Evolutionary conservation across 2,797 vertebrate genomes (phyloP).

Genomic region (Sebastes umbrosus): DNA sequence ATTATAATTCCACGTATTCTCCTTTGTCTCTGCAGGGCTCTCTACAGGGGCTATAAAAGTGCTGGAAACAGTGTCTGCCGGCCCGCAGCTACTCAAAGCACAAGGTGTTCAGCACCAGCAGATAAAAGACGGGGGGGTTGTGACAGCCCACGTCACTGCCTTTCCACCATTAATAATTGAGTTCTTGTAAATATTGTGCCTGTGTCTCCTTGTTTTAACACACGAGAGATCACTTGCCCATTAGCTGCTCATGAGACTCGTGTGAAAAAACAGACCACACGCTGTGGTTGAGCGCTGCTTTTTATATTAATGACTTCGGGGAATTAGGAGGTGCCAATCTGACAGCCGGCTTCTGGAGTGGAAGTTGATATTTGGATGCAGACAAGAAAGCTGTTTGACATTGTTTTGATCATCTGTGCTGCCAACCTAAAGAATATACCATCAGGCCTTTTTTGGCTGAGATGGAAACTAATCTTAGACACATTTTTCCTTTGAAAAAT

Average conservation of each 20-base stretch:
- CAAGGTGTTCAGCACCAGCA: slow-evolving; percentile 26
- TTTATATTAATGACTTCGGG: slow-evolving; percentile 43
- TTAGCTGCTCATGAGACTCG: slow-evolving; percentile 68
- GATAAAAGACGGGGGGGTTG: slow-evolving; percentile 29
- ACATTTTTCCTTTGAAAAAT: neutral
- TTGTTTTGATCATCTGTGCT: neutral
- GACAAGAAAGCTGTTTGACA: neutral
- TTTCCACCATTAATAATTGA: slow-evolving; percentile 69
- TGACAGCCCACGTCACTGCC: slow-evolving; percentile 60
- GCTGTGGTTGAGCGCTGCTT: slow-evolving; percentile 27
- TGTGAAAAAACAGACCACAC: slow-evolving; percentile 20
- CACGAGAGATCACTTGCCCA: slow-evolving; percentile 43
- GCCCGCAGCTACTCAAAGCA: slow-evolving; percentile 22
- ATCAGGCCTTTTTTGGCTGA: neutral
- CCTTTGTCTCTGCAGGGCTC: slow-evolving; percentile 10
- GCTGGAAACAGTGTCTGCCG: slow-evolving; percentile 6
- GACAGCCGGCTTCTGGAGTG: slow-evolving; percentile 5
- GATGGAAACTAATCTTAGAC: neutral
- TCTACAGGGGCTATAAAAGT: slow-evolving; percentile 20
- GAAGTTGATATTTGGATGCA: slow-evolving; percentile 34
- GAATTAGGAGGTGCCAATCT: slow-evolving; percentile 33
- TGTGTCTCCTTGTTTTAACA: slow-evolving; percentile 39
- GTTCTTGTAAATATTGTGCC: slow-evolving; percentile 64
- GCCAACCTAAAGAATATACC: neutral
- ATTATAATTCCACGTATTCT: slow-evolving; percentile 41